Percentiles rank a stretch among this genome's conserved stretches.
These are phyloP conservation scores for Stratiomys singularior DNA, from an alignment of 2,888 invertebrate genomes.

Conservation along the genomic window DNA sequence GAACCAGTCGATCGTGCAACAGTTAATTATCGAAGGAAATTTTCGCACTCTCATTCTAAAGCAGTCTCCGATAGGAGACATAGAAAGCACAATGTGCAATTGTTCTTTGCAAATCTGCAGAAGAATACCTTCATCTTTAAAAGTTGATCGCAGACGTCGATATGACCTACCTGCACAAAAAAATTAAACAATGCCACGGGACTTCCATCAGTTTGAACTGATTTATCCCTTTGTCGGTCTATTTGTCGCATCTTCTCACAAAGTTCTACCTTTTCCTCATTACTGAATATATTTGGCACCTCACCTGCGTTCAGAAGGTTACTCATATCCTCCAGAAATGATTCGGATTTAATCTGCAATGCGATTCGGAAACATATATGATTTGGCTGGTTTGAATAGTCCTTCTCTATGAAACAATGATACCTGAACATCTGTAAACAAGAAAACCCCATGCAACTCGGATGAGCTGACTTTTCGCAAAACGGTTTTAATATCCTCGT, in stretches of 20 bases:
- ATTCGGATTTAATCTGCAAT: slow-evolving; percentile 86
- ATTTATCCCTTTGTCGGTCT: slow-evolving; percentile 87
- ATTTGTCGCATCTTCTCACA: slow-evolving; percentile 93
- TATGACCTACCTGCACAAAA: slow-evolving; percentile 70
- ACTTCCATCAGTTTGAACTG: slow-evolving; percentile 91
- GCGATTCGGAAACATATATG: no score
- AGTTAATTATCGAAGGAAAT: slow-evolving; percentile 93
- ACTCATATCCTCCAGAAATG: slow-evolving; percentile 91
- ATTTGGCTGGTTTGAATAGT: no score
- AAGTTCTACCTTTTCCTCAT: slow-evolving; percentile 89
- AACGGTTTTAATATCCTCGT: slow-evolving; percentile 88
- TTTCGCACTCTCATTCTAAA: slow-evolving; percentile 85
- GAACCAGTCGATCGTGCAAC: slow-evolving; percentile 97
- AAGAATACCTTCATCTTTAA: no score
- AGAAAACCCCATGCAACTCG: slow-evolving; percentile 87
- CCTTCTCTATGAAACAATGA: not conserved
- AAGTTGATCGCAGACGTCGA: no score
- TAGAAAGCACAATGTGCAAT: slow-evolving; percentile 86
- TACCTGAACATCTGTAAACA: slow-evolving; percentile 91
- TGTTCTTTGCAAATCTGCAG: slow-evolving; percentile 84
- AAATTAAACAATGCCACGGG: slow-evolving; percentile 90
- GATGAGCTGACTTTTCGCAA: slow-evolving; percentile 82
- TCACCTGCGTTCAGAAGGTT: slow-evolving; percentile 93
- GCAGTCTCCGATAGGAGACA: slow-evolving; percentile 91
- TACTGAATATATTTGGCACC: slow-evolving; percentile 87